These are phyloP conservation scores for Myrmophylax atrothorax DNA, from an alignment of 2,113 vertebrate genomes.

Conservation along the genomic window DNA sequence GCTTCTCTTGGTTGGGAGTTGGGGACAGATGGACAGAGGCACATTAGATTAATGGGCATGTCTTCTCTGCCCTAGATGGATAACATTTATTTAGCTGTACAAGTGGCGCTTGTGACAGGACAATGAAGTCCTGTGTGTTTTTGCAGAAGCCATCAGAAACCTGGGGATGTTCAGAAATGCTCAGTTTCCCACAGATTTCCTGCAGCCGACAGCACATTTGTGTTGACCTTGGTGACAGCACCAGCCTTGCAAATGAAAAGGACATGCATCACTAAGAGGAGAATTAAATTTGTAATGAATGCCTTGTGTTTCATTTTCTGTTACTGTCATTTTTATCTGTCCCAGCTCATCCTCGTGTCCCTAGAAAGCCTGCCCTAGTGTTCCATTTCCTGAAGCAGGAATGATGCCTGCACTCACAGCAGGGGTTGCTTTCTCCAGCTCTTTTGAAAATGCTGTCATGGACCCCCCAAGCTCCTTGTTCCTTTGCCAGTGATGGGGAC, in stretches of 20 bases:
- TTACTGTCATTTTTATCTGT: slow-evolving; percentile 2
- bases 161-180: neutral
- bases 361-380: slow-evolving; percentile 19
- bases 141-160: neutral
- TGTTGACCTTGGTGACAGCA: neutral
- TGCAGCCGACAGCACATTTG: neutral
- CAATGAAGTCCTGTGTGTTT: neutral
- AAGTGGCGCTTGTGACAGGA: neutral
- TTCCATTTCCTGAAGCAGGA: neutral
- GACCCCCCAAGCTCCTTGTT: neutral
- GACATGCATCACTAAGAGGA: neutral
- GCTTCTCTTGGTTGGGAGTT: neutral
- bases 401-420: neutral
- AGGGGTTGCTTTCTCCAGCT: neutral
- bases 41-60: neutral
- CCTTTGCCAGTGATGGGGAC: neutral
- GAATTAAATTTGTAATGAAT: slow-evolving; percentile 8
- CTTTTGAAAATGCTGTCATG: neutral
- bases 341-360: neutral
- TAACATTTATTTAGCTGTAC: neutral
- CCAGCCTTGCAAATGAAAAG: neutral
- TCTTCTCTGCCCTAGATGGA: neutral
- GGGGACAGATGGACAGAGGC: no score
- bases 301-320: slow-evolving; percentile 5
- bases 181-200: neutral